Evolutionary conservation across 2,113 vertebrate species (phyloP).

Genomic region (Pterocles gutturalis): DNA sequence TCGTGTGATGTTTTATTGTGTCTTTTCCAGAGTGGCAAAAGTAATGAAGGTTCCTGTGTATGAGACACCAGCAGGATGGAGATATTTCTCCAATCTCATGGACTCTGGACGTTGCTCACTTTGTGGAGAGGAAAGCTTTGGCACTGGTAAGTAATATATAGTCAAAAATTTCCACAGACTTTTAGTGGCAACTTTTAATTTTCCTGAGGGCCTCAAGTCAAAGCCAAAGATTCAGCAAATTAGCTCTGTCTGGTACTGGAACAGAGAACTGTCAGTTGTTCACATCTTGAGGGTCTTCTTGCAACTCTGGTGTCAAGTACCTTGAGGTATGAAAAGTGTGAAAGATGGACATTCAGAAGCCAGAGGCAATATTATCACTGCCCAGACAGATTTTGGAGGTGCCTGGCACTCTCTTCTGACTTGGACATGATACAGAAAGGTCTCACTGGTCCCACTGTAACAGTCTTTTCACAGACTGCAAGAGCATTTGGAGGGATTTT

Average conservation of each 20-base stretch:
- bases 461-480: not conserved
- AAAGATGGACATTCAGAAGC: not conserved
- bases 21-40: constrained; percentile 90
- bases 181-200: not conserved
- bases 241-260: not conserved
- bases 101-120: constrained; percentile 96
- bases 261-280: not conserved
- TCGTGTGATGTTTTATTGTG: not conserved
- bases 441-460: not conserved
- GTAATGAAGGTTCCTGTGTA: constrained; percentile 95
- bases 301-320: not conserved
- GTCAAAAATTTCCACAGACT: not conserved
- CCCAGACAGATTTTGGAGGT: not conserved
- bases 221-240: not conserved
- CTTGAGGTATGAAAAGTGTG: not conserved
- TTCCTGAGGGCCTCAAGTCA: not conserved
- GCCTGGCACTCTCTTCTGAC: not conserved
- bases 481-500: not conserved
- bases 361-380: not conserved
- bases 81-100: constrained; percentile 97
- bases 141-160: constrained; percentile 84
- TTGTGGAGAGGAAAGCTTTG: constrained; percentile 98
- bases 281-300: not conserved
- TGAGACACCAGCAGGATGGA: constrained; percentile 96
- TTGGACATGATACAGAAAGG: not conserved